Evolutionary conservation across 2,888 invertebrate genomes (phyloP), one percentile per base, ranked within the genome.

Genomic region (Elysia crispata): DNA sequence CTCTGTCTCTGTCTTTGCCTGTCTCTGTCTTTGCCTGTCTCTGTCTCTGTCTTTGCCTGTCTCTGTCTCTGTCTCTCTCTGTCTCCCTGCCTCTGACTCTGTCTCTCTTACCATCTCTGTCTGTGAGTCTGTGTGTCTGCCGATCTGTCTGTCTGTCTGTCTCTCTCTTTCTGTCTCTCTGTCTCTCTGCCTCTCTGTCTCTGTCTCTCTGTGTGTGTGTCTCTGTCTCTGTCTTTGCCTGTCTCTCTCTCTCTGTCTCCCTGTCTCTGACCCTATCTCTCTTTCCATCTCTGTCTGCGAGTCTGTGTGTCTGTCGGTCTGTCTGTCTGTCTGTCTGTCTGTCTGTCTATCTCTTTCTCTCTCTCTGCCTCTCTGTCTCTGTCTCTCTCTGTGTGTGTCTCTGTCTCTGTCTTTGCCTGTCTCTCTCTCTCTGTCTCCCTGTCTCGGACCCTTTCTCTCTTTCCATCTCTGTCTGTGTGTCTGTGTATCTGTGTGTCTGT

Each of bases 151-250:
- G 28, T 31, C 67, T 31, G 66, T 11, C 25, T 30, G 6, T 15
- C 54, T 30, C 23, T 66, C 67, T 54, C 28, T n/a, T 13, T 76
- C 67, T 76, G 18, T 50, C 20, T 50, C 31, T 49, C 13, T 50
- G 18, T 66, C 28, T 64, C 30, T 8, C 18, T 66, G 23, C 30
- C 49, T 64, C 41, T 62, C 23, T 62, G 15, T n/a, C 11, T 3
- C 28, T 28, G n/a, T 76, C 23, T 23, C n/a, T 76, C 49, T 33
- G n/a, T 33, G 15, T 31, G 28, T 31, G 23, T 33, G 23, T 62
- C 64, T 76, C 41, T 41, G 23, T 60, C 76, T 62, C 41, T 41
- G 23, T 76, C 64, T 76, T 23, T 62, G 30, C 33, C 76, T 25
- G 23, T 62, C 41, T 33, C 41, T 62, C 41, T 62, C 41, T 64